Conservation (phyloP, 2,113 vertebrate species). For the Rostratula benghalensis region DNA sequence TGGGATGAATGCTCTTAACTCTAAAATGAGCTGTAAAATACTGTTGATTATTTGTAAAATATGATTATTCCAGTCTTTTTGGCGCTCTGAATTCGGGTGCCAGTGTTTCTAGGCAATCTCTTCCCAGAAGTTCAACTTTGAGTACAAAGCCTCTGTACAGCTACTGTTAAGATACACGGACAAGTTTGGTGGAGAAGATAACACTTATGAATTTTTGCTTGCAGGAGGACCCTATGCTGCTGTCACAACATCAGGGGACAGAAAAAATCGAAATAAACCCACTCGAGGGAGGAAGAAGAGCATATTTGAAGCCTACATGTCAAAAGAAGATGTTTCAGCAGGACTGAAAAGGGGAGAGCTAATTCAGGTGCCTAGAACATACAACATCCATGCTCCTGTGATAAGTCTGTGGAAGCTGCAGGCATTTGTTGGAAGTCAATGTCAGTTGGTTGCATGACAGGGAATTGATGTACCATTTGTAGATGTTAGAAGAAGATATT, state of each 20-base stretch:
- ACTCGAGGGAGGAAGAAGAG: slow-evolving; percentile 82
- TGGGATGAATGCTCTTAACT: not conserved
- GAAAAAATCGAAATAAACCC: slow-evolving; percentile 75
- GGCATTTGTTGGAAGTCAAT: not conserved
- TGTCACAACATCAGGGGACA: slow-evolving; percentile 73
- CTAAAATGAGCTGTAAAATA: slow-evolving; percentile 13
- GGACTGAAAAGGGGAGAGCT: slow-evolving; percentile 91
- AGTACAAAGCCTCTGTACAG: not conserved
- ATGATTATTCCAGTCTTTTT: not conserved
- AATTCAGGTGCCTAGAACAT: slow-evolving; percentile 82
- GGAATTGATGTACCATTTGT: not conserved
- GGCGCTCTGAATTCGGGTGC: not conserved
- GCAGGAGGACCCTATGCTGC: slow-evolving; percentile 69
- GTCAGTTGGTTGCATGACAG: not conserved
- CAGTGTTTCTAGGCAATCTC: not conserved
- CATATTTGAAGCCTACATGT: slow-evolving; percentile 90
- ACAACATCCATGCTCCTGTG: not conserved
- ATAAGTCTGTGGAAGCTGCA: not conserved
- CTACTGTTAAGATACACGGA: not conserved
- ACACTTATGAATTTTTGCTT: slow-evolving; percentile 39
- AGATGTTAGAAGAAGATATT: not conserved
- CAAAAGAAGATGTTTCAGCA: slow-evolving; percentile 83
- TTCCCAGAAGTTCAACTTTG: not conserved
- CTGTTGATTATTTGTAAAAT: slow-evolving; percentile 8
- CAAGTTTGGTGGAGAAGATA: not conserved